Percentiles rank a stretch among this genome's conserved stretches.
phyloP scores from a whole-genome alignment of 2,888 invertebrate genomes.

The Pycnomerus fuliginosus region DNA sequence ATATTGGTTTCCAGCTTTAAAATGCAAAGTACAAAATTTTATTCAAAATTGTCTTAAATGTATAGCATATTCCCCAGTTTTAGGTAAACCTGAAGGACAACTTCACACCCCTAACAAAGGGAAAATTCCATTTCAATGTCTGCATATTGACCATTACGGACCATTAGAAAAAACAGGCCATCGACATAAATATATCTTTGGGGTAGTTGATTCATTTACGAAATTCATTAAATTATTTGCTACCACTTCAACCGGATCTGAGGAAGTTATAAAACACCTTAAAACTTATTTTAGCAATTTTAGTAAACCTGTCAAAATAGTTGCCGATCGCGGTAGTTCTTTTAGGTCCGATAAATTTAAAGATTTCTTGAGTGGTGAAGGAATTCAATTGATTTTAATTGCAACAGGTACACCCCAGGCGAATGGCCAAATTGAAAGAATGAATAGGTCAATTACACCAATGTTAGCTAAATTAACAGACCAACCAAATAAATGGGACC shows the following conservation, averaged over 20 bases:
- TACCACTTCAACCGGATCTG: neutral
- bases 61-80: neutral
- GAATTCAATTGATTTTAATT: slow-evolving; percentile 34
- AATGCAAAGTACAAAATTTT: neutral
- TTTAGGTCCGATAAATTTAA: slow-evolving; percentile 43
- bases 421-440: slow-evolving; percentile 23
- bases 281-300: slow-evolving; percentile 27
- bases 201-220: slow-evolving; percentile 42
- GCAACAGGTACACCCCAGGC: slow-evolving; percentile 37
- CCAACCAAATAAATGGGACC: slow-evolving; percentile 40
- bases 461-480: slow-evolving; percentile 26
- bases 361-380: slow-evolving; percentile 35
- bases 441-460: slow-evolving; percentile 34
- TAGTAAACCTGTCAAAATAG: slow-evolving; percentile 31
- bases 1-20: slow-evolving; percentile 1
- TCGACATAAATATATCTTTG: slow-evolving; percentile 29
- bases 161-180: neutral
- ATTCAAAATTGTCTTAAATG: neutral
- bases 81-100: slow-evolving; percentile 35
- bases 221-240: slow-evolving; percentile 1
- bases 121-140: neutral
- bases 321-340: slow-evolving; percentile 43
- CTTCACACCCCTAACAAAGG: slow-evolving; percentile 44
- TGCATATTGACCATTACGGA: neutral
- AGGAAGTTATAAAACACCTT: slow-evolving; percentile 25